Evolutionary conservation across 2,888 invertebrate genomes (phyloP), one percentile per base, ranked within the genome.

Genomic region (Phorcus lineatus): DNA sequence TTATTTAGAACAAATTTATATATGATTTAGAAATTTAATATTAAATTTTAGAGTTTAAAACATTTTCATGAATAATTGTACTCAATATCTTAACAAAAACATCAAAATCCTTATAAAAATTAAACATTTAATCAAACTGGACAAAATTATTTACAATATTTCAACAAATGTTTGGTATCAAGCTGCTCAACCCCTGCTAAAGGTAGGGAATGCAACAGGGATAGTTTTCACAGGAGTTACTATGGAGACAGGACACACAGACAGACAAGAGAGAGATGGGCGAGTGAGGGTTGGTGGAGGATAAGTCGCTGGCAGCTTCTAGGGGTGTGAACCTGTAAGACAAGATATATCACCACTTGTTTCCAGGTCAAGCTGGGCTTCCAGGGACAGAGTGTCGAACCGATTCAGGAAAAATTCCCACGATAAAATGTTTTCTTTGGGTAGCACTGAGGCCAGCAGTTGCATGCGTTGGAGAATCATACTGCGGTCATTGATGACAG

Each of bases 401-500:
- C 98, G 95, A 92, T 97, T 97, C 31, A 99, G 95, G 93, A 99
- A 99, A 94, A 99, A 99, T 85, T 99, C 98, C 99, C 99, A 99
- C 0, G 96, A 96, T 19, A 99, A 94, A 81, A 99, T 97, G 89
- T 96, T 95, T 70, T 98, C 95, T 92, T 98, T 97, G 87, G 96
- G 96, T 47, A 99, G 95, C 1, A 97, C 96, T 92, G 98, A 98
- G 92, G 98, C 97, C 7, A 99, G 95, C 92, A 99, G 97, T 93
- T 98, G 97, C 78, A 99, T 95, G 1, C 97, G 97, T 93, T 99
- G 98, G 57, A 99, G 95, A 47, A 99, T 97, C 95, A 99, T 97
- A 0, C 99, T 98, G 57, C 99, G 95, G 93, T 99, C 99, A 82
- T 97, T 96, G 82, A 99, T 98, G 84, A 99, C 98, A 82, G 97